A percentile compares a stretch with the other conserved stretches of the same genome.
Conservation (phyloP, 2,797 vertebrate genomes). For the Chelidonichthys spinosus region DNA sequence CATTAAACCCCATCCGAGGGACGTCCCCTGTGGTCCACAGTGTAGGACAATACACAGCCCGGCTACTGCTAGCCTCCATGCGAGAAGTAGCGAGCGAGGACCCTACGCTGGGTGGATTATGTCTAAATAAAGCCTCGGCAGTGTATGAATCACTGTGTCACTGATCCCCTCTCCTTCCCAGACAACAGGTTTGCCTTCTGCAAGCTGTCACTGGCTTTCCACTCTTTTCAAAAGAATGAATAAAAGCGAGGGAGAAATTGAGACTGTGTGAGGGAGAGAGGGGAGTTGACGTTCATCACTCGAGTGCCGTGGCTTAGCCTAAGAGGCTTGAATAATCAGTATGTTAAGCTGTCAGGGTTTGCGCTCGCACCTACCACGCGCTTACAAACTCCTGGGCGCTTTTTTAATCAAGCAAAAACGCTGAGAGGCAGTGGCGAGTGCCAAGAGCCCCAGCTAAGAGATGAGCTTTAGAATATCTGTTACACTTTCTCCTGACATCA, state of each 20-base stretch:
- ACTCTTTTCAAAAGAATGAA: conserved; percentile 67
- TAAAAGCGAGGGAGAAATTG: conserved; percentile 59
- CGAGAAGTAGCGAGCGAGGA: conserved; percentile 53
- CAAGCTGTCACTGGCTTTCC: conserved; percentile 72
- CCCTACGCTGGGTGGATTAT: conserved; percentile 78
- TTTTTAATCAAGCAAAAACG: conserved; percentile 84
- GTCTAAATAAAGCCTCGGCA: conserved; percentile 83
- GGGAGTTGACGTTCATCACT: conserved; percentile 81
- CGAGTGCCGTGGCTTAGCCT: conserved; percentile 83
- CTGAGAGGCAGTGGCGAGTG: conserved; percentile 73
- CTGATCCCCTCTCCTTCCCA: conserved; percentile 78
- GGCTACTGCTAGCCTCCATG: conserved; percentile 39
- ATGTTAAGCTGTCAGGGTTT: conserved; percentile 84
- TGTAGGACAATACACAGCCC: conserved; percentile 41
- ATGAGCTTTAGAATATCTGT: conserved; percentile 77
- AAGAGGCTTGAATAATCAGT: conserved; percentile 89
- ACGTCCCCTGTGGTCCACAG: conserved; percentile 34
- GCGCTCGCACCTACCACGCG: conserved; percentile 77
- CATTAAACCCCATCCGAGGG: conserved; percentile 35
- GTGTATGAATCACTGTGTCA: conserved; percentile 79
- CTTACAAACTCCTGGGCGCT: conserved; percentile 80
- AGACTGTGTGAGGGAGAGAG: conserved; percentile 62
- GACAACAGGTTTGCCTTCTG: conserved; percentile 78
- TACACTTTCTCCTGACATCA: conserved; percentile 78
- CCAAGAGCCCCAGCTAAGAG: conserved; percentile 70